phyloP scores from a whole-genome alignment of 92 coral and sea anemone genomes.

The Anthopleura xanthogrammica region DNA sequence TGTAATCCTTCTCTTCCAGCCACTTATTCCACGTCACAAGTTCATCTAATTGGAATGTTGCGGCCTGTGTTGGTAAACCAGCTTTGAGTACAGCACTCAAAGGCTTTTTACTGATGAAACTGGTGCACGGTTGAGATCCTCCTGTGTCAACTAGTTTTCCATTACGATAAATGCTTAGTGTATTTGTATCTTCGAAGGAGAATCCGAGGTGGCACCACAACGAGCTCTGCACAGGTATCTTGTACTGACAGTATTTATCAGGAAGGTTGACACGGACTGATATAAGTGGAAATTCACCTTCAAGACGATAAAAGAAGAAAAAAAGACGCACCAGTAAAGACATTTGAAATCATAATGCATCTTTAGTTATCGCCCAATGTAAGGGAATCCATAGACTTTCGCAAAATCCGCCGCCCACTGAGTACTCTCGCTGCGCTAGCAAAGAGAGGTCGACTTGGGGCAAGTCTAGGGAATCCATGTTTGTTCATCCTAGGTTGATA shows the following conservation, averaged over 20 bases:
- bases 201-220: constrained; percentile 38
- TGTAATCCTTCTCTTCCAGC: constrained; percentile 19
- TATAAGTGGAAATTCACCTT: constrained; percentile 26
- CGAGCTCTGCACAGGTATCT: background rate
- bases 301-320: too few relatives aligned
- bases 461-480: too few relatives aligned
- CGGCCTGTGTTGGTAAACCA: constrained; percentile 12
- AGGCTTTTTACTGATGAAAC: background rate
- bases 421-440: too few relatives aligned
- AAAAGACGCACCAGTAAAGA: background rate
- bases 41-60: constrained; percentile 31
- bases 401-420: too few relatives aligned
- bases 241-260: constrained; percentile 15
- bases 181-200: constrained; percentile 12
- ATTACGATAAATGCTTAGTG: constrained; percentile 24
- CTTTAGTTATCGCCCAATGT: too few relatives aligned
- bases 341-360: background rate
- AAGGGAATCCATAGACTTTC: too few relatives aligned
- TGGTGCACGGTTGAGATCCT: background rate
- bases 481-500: too few relatives aligned
- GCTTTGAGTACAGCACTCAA: background rate
- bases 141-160: background rate
- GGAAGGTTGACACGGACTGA: constrained; percentile 21
- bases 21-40: constrained; percentile 39
- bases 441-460: too few relatives aligned